Evolutionary conservation across 2,888 invertebrate species (phyloP), one percentile per base, ranked within the genome.

Genomic region (Hypomecis atomaria): DNA sequence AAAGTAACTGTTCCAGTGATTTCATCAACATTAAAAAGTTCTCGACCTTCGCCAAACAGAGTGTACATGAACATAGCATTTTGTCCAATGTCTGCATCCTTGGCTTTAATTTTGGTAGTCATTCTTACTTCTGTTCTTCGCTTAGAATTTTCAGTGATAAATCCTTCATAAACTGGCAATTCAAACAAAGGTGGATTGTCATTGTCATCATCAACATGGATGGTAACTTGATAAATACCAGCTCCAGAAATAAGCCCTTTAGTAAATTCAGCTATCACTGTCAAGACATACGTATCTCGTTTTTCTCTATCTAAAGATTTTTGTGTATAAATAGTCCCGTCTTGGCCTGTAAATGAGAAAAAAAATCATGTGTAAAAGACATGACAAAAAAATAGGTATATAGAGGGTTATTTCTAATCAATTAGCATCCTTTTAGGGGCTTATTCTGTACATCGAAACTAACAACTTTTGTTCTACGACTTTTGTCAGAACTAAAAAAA

Each of bases 181-280:
- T 96, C 95, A 82, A 98, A 98, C 62, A 94, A 85, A 0, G 98
- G 98, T 4, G 97, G 94, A 78, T 97, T 97, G 78, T 98, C 98
- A 78, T 98, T 98, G 67, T 96, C 96, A 79, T 98, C 98, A 66
- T 96, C 96, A 0, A 98, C 97, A 59, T 95, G 92, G 38, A 98
- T 94, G 9, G 95, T 95, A 0, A 97, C 96, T 93, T 96, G 97
- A 79, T 96, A 97, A 62, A 96, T 95, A 2, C 96, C 96, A 54
- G 95, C 95, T 6, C 95, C 95, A 67, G 95, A 94, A 60, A 95
- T 94, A 66, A 94, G 84, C 6, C 96, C 96, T 79, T 96, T 95
- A 33, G 93, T 94, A 72, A 95, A 96, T 83, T 97, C 97, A 8
- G 96, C 96, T 47, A 97, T 96, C 0, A 97, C 95, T 0, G 97